Evolutionary conservation across 2,888 invertebrate species (phyloP).

Genomic region (Drosophila sordidapex): DNA sequence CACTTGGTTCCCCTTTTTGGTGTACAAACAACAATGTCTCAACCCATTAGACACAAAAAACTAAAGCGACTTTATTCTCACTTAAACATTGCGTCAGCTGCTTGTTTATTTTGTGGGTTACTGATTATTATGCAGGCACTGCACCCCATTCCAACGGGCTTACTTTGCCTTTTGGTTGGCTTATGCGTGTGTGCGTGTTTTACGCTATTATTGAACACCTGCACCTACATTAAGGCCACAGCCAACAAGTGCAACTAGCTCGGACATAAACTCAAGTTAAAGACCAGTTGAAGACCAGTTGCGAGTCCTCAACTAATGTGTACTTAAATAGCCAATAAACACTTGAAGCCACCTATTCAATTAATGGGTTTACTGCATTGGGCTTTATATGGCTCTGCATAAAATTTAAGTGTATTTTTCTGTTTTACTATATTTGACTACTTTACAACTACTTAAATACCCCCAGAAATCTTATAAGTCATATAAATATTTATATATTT

Average conservation of each 20-base stretch:
- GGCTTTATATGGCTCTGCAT: background rate
- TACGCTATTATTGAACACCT: constrained; percentile 59
- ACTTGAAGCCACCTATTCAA: background rate
- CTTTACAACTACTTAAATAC: background rate
- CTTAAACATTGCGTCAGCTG: constrained; percentile 16
- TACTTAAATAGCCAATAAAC: background rate
- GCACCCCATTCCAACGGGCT: constrained; percentile 6
- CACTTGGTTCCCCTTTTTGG: background rate
- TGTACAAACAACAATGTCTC: constrained; percentile 45
- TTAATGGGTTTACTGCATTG: background rate
- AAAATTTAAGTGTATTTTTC: background rate
- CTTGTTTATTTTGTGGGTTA: constrained; percentile 31
- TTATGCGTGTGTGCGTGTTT: constrained; percentile 1
- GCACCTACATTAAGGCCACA: constrained; percentile 44
- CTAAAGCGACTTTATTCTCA: constrained; percentile 3
- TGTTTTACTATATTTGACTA: background rate
- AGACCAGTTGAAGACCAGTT: constrained; percentile 18
- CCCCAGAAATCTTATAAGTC: background rate
- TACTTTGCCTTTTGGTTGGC: constrained; percentile 11
- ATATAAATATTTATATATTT: background rate
- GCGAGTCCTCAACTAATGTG: background rate
- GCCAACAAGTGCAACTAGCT: constrained; percentile 1
- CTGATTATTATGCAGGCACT: constrained; percentile 19
- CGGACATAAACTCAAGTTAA: constrained; percentile 4
- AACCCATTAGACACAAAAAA: constrained; percentile 18